phyloP scores from a whole-genome alignment of 2,113 vertebrate species.

The Callorhinus ursinus region DNA sequence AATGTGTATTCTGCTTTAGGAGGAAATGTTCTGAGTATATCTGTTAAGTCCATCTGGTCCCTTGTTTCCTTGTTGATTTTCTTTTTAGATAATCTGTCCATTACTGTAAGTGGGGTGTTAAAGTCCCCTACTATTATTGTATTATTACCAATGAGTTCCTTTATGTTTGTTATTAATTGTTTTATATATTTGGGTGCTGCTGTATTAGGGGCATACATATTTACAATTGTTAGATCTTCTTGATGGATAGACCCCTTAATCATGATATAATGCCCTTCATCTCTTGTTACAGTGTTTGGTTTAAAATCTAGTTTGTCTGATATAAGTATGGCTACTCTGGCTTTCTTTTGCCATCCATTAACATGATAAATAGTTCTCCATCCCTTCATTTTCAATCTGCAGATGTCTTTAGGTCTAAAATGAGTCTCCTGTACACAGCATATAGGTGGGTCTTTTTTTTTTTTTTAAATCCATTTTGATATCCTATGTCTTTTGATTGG shows the following conservation, averaged over 20 bases:
- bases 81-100: neutral
- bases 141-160: neutral
- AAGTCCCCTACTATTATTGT: neutral
- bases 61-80: neutral
- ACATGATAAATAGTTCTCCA: neutral
- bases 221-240: neutral
- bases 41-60: neutral
- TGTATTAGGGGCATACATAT: neutral
- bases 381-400: neutral
- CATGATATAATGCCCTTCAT: neutral
- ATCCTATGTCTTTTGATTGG: neutral
- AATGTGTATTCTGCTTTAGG: neutral
- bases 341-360: neutral
- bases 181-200: neutral
- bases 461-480: neutral
- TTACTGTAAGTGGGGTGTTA: neutral
- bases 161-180: neutral
- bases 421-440: neutral
- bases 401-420: neutral
- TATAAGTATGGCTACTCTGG: neutral
- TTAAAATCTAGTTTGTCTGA: neutral
- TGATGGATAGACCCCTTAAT: neutral
- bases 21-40: neutral
- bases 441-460: neutral
- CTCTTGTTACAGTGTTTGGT: neutral